These are phyloP conservation scores for Drosophila nebulosa DNA, from an alignment of 1,140 invertebrate genomes.

Conservation along the genomic window DNA sequence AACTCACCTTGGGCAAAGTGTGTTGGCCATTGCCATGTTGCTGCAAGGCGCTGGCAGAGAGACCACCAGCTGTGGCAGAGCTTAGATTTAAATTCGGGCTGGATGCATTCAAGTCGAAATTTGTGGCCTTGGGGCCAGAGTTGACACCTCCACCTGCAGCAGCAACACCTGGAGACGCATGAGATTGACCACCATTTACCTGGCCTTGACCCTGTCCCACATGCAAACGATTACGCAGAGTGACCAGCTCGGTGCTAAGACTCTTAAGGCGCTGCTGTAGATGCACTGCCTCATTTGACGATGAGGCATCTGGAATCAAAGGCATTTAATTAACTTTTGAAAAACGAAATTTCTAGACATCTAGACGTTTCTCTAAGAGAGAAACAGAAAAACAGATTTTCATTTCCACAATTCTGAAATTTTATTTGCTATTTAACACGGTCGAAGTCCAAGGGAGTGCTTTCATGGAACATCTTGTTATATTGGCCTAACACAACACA, in stretches of 20 bases:
- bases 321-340: no score
- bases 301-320: constrained; percentile 90
- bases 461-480: background rate
- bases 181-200: constrained; percentile 52
- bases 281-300: constrained; percentile 95
- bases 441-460: background rate
- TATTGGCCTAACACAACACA: background rate
- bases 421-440: background rate
- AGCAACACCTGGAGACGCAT: constrained; percentile 13
- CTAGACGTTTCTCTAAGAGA: no score
- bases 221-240: constrained; percentile 91
- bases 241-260: constrained; percentile 93
- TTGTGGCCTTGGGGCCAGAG: constrained; percentile 40
- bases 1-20: constrained; percentile 46
- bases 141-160: constrained; percentile 1
- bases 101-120: constrained; percentile 66
- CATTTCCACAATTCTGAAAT: background rate
- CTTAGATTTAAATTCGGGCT: constrained; percentile 66
- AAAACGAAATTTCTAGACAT: no score
- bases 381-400: no score
- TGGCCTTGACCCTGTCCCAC: constrained; percentile 83
- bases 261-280: constrained; percentile 93
- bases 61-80: constrained; percentile 15
- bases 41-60: constrained; percentile 58
- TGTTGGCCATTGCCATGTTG: constrained; percentile 61